Conservation (phyloP, 1,140 invertebrate species). For the Ceratina japonica region DNA sequence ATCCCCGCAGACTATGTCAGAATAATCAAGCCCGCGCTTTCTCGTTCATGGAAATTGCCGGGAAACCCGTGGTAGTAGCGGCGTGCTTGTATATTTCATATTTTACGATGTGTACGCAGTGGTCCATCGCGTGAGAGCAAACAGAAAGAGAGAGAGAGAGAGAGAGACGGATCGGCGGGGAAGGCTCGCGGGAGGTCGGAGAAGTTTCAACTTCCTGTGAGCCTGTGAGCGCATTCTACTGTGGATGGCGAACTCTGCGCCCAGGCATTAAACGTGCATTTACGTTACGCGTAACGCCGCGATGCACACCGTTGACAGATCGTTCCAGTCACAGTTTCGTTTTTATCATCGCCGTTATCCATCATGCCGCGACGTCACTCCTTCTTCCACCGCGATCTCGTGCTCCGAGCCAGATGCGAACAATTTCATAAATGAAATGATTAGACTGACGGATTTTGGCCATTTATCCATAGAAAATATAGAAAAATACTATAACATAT, state of each 20-base stretch:
- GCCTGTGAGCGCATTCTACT: slow-evolving; percentile 27
- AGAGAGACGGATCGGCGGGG: background rate
- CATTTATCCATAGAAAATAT: no score
- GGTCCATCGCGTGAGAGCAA: slow-evolving; percentile 51
- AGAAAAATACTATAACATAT: no score
- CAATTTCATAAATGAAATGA: no score
- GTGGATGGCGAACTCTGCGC: slow-evolving; percentile 21
- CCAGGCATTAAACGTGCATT: slow-evolving; percentile 47
- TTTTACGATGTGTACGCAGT: slow-evolving; percentile 63
- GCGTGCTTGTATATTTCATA: slow-evolving; percentile 59
- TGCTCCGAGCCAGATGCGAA: no score
- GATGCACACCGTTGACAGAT: slow-evolving; percentile 28
- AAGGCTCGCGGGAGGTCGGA: background rate
- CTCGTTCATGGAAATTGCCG: slow-evolving; percentile 56
- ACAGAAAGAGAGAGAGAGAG: slow-evolving; percentile 19
- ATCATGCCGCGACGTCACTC: background rate
- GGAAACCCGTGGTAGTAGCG: slow-evolving; percentile 10
- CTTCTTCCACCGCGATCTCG: no score
- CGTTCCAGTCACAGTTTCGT: slow-evolving; percentile 14
- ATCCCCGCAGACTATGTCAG: slow-evolving; percentile 9
- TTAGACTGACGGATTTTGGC: no score
- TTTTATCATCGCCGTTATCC: slow-evolving; percentile 41
- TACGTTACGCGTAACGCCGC: slow-evolving; percentile 46
- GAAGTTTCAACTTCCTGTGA: slow-evolving; percentile 33
- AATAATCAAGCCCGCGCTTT: slow-evolving; percentile 44